Percentiles rank a stretch among this genome's conserved stretches.
Conservation (phyloP, 2,797 vertebrate genomes). For the Amblyopsis hoosieri region DNA sequence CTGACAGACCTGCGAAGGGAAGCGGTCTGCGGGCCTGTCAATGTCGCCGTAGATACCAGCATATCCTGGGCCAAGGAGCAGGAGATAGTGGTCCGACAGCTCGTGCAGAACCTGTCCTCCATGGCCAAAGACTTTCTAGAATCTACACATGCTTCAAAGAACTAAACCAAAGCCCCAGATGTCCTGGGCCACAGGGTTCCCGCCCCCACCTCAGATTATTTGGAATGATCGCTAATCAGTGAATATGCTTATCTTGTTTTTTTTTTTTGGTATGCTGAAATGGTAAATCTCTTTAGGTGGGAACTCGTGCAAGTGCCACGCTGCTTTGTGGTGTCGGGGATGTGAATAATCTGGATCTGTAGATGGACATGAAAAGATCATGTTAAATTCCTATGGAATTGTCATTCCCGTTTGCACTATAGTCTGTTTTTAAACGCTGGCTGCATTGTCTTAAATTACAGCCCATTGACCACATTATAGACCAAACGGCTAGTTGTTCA, state of each 20-base stretch:
- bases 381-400: constrained; percentile 95
- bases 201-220: constrained; percentile 25
- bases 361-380: constrained; percentile 46
- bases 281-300: constrained; percentile 38
- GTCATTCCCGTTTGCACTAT: constrained; percentile 60
- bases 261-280: constrained; percentile 28
- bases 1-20: constrained; percentile 84
- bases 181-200: constrained; percentile 25
- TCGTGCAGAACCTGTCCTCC: constrained; percentile 82
- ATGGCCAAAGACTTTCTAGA: constrained; percentile 62
- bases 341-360: constrained; percentile 31
- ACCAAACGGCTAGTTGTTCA: constrained; percentile 6
- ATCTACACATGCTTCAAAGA: constrained; percentile 65
- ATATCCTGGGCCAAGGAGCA: constrained; percentile 83
- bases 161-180: constrained; percentile 35
- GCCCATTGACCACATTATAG: constrained; percentile 7
- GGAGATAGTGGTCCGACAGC: constrained; percentile 77
- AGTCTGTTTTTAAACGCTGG: constrained; percentile 39
- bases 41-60: constrained; percentile 77
- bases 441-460: constrained; percentile 28
- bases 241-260: background rate
- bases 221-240: constrained; percentile 15
- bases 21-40: constrained; percentile 81
- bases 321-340: constrained; percentile 35
- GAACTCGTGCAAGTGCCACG: constrained; percentile 31